A percentile compares a stretch with the other conserved stretches of the same genome.
These are phyloP conservation scores for Gobiocypris rarus DNA, from an alignment of 2,113 vertebrate species.

Conservation along the genomic window DNA sequence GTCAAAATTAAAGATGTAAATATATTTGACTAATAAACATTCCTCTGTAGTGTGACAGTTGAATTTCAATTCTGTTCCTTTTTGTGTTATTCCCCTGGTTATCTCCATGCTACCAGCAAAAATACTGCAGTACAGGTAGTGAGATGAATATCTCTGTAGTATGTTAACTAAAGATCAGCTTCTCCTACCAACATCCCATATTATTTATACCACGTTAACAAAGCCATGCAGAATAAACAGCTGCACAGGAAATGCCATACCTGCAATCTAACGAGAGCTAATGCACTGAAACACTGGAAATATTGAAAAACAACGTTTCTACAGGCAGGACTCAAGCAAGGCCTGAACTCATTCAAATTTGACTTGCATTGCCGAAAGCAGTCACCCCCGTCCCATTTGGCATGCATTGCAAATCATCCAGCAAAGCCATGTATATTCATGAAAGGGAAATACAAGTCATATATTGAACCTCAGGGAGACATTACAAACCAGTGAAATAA, in stretches of 20 bases:
- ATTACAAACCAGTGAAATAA: conserved; percentile 62
- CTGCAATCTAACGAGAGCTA: conserved; percentile 1
- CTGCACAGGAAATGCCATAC: background rate
- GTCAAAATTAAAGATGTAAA: background rate
- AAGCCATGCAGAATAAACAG: background rate
- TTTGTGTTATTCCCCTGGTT: background rate
- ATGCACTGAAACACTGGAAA: conserved; percentile 3
- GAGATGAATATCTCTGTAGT: background rate
- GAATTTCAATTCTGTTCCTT: background rate
- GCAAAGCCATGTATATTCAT: conserved; percentile 55
- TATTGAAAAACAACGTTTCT: background rate
- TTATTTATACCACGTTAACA: conserved; percentile 5
- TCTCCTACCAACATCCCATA: background rate
- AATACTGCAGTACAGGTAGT: background rate
- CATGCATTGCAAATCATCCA: conserved; percentile 38
- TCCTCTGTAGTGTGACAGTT: background rate
- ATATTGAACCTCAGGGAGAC: conserved; percentile 47
- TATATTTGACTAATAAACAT: background rate
- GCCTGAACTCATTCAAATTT: conserved; percentile 41
- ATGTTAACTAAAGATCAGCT: background rate
- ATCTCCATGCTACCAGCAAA: background rate
- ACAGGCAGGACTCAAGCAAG: conserved; percentile 49
- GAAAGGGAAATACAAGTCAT: conserved; percentile 52
- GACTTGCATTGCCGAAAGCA: conserved; percentile 35
- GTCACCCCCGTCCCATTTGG: conserved; percentile 1